A percentile compares a stretch with the other conserved stretches of the same genome.
Conservation (phyloP, 2,797 vertebrate genomes). For the Cyclopterus lumpus region DNA sequence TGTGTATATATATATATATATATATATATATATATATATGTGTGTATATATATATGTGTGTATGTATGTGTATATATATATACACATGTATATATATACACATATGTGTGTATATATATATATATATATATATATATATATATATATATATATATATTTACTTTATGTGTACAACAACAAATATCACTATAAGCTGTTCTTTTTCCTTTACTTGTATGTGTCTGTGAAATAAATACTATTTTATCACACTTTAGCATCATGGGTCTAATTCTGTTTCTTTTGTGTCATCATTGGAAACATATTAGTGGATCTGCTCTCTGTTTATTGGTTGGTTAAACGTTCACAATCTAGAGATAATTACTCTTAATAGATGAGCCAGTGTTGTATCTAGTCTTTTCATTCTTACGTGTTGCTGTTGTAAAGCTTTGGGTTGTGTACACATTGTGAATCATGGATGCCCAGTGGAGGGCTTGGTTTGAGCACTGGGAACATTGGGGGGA, state of each 20-base stretch:
- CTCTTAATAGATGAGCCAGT: background rate
- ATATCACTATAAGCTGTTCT: slow-evolving; percentile 82
- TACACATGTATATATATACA: too few species aligned
- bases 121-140: too few species aligned
- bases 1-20: too few species aligned
- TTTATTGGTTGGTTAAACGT: background rate
- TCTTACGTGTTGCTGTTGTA: background rate
- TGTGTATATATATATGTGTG: too few species aligned
- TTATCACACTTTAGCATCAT: slow-evolving; percentile 74
- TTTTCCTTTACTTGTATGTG: slow-evolving; percentile 68
- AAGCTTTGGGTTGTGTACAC: background rate
- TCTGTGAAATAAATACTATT: slow-evolving; percentile 87
- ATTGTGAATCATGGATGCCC: background rate
- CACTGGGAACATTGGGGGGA: background rate
- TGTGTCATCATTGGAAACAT: background rate
- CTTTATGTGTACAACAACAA: slow-evolving; percentile 75
- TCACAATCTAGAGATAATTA: background rate
- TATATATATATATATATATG: too few species aligned
- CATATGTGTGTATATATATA: too few species aligned
- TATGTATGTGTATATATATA: too few species aligned
- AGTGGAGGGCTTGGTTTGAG: background rate
- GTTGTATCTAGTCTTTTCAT: background rate
- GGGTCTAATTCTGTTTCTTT: background rate
- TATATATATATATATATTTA: slow-evolving; percentile 5
- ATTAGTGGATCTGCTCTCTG: background rate